Conservation (phyloP, 2,797 vertebrate genomes). For the Leucoraja ocellata region DNA sequence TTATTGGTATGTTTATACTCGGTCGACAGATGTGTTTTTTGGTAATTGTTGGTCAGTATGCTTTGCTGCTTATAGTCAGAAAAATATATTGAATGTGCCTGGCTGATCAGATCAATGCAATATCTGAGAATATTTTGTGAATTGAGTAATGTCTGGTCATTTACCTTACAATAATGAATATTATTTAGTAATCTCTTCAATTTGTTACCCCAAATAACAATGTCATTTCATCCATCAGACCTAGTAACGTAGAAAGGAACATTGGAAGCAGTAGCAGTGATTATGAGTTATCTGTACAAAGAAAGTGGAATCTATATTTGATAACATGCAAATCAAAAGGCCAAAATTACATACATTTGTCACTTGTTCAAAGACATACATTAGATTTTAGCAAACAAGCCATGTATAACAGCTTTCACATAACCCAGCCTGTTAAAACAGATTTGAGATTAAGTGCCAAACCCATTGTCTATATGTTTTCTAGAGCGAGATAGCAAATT, state of each 20-base stretch:
- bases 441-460: not conserved
- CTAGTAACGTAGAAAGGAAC: not conserved
- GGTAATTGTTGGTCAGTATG: not conserved
- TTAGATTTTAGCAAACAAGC: not conserved
- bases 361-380: not conserved
- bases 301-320: not conserved
- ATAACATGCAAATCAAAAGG: not conserved
- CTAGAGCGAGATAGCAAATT: not conserved
- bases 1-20: not conserved
- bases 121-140: not conserved
- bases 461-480: not conserved
- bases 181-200: not conserved
- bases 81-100: not conserved
- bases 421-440: not conserved
- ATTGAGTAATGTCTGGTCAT: not conserved
- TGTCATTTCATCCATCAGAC: not conserved
- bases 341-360: not conserved
- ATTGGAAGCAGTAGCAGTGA: not conserved
- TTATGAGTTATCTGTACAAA: not conserved
- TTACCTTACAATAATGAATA: not conserved
- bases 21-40: not conserved
- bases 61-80: not conserved
- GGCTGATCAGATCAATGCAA: not conserved
- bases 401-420: not conserved
- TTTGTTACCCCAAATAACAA: not conserved